Conservation (phyloP, 1,140 invertebrate species). For the Cydia splendana region DNA sequence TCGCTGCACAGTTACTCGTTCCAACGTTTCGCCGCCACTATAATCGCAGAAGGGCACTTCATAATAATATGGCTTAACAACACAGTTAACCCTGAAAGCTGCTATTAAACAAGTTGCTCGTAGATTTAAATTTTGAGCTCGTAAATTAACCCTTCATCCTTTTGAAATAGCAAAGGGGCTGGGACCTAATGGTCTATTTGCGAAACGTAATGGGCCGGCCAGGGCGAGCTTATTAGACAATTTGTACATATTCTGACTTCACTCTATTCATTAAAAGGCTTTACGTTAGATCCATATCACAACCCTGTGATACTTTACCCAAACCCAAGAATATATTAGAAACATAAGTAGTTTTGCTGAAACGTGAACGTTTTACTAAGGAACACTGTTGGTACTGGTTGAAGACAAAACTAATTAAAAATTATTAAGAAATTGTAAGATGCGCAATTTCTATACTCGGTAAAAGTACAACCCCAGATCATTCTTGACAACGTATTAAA, state of each 20-base stretch:
- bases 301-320: conserved; percentile 9
- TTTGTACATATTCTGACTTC: conserved; percentile 74
- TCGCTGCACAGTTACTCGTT: conserved; percentile 26
- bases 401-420: neutral
- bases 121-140: conserved; percentile 80
- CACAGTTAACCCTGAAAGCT: conserved; percentile 72
- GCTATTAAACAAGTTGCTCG: conserved; percentile 74
- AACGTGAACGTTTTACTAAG: neutral
- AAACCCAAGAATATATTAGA: conserved; percentile 20
- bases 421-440: no score
- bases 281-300: conserved; percentile 44
- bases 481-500: no score
- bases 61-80: conserved; percentile 74
- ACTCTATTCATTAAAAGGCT: conserved; percentile 56
- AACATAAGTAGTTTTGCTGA: neutral
- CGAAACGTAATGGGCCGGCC: conserved; percentile 74
- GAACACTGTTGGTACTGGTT: neutral
- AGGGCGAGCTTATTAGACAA: conserved; percentile 74
- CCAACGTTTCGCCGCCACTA: conserved; percentile 34
- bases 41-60: conserved; percentile 57
- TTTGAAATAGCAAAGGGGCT: conserved; percentile 79
- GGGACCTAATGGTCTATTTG: conserved; percentile 79
- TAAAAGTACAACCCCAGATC: no score
- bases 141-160: conserved; percentile 79
- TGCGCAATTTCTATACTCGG: no score